Conservation (phyloP, 2,113 vertebrate species). For the Tachycineta bicolor region DNA sequence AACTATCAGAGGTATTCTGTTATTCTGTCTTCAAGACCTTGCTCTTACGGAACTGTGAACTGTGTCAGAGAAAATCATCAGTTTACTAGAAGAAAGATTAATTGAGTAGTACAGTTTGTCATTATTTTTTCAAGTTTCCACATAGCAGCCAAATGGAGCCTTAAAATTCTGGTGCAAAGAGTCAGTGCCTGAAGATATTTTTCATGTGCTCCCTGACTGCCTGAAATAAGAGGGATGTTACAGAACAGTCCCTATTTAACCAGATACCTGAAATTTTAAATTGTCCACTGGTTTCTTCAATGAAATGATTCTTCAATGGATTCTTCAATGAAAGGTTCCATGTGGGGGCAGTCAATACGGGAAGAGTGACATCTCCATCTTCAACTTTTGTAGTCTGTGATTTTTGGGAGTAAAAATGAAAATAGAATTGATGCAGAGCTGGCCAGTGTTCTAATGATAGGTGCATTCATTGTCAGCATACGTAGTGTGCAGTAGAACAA, state of each 20-base stretch:
- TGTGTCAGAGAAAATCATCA: conserved; percentile 25
- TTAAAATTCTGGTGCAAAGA: neutral
- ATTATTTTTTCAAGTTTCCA: neutral
- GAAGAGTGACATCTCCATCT: neutral
- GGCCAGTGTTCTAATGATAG: neutral
- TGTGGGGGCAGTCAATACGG: neutral
- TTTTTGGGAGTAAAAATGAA: neutral
- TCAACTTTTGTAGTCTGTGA: neutral
- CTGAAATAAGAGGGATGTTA: neutral
- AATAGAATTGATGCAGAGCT: neutral
- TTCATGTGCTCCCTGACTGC: neutral
- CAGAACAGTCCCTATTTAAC: neutral
- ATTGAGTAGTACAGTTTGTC: conserved; percentile 33
- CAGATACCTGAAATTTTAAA: neutral
- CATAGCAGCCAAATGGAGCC: neutral
- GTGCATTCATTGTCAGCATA: neutral
- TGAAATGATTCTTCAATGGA: no score
- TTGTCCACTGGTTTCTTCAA: neutral
- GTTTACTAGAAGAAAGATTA: neutral
- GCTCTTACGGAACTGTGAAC: neutral
- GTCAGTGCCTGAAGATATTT: neutral
- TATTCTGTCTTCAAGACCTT: conserved; percentile 22
- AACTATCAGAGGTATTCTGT: conserved; percentile 5
- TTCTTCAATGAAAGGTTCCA: neutral
- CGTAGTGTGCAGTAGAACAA: neutral